Percentiles rank a stretch among this genome's conserved stretches.
Evolutionary conservation across 2,797 vertebrate genomes (phyloP).

Genomic region (Nannoperca obscura): DNA sequence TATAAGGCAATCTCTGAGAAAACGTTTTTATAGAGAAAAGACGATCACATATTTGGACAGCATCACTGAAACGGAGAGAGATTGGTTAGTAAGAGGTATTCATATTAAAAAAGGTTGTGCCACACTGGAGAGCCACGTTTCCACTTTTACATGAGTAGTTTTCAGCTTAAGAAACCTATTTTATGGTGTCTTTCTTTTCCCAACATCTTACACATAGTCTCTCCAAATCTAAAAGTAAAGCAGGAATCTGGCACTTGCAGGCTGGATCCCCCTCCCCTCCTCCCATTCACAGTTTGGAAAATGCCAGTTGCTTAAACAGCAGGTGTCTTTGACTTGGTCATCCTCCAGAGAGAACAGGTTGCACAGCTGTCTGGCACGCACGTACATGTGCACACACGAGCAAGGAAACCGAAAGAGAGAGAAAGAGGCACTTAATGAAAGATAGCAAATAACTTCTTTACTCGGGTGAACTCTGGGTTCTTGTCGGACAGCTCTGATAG

Average conservation of each 20-base stretch:
- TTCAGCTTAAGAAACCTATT: not conserved
- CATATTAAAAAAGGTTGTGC: conserved; percentile 7
- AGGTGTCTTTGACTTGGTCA: conserved; percentile 79
- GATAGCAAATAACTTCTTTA: conserved; percentile 69
- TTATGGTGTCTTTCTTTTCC: not conserved
- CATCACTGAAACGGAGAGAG: not conserved
- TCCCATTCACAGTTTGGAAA: conserved; percentile 48
- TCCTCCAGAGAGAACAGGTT: conserved; percentile 73
- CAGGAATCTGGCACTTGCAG: conserved; percentile 39
- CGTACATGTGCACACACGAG: conserved; percentile 21
- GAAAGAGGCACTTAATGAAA: conserved; percentile 64
- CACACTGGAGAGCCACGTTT: not conserved
- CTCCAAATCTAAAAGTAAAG: conserved; percentile 6
- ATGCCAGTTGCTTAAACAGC: conserved; percentile 57
- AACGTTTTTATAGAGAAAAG: not conserved
- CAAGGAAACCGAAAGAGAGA: not conserved
- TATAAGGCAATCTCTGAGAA: conserved; percentile 3
- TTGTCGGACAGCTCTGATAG: conserved; percentile 49
- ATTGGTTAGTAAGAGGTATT: not conserved
- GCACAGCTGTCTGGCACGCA: conserved; percentile 71
- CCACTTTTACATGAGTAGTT: not conserved
- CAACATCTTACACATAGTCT: not conserved
- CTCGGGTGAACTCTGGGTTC: conserved; percentile 42
- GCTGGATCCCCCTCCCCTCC: not conserved
- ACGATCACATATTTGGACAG: not conserved